These are phyloP conservation scores for Volucella inflata DNA, from an alignment of 2,888 invertebrate genomes.

Conservation along the genomic window DNA sequence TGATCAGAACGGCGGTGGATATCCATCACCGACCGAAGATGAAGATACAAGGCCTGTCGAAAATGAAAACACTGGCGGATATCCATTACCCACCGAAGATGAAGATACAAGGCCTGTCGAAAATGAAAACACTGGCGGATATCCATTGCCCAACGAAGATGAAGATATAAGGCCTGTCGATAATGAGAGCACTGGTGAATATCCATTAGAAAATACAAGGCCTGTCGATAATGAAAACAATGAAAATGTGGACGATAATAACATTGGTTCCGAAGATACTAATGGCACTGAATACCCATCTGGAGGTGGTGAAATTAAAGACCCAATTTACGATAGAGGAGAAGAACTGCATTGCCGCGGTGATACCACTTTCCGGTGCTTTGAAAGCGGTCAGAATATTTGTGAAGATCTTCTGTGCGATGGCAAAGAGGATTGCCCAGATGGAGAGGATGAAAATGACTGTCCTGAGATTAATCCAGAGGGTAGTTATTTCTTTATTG, in stretches of 20 bases:
- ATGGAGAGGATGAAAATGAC: conserved; percentile 82
- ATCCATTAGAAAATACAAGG: conserved; percentile 3
- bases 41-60: no score
- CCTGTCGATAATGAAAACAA: neutral
- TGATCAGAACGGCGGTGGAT: neutral
- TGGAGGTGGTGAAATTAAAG: conserved; percentile 39
- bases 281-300: conserved; percentile 73
- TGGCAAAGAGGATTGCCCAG: conserved; percentile 79
- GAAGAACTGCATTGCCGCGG: conserved; percentile 79
- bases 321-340: conserved; percentile 20
- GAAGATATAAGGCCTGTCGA: neutral
- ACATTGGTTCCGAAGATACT: conserved; percentile 61
- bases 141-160: neutral
- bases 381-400: conserved; percentile 77
- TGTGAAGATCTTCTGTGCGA: conserved; percentile 82
- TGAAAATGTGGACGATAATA: conserved; percentile 76
- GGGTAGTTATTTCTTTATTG: conserved; percentile 56
- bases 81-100: no score
- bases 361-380: conserved; percentile 80
- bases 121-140: neutral
- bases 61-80: no score
- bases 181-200: conserved; percentile 10
- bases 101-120: neutral
- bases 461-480: conserved; percentile 75
- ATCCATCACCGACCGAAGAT: conserved; percentile 2